These are phyloP conservation scores for Pyrocoelia pectoralis DNA, from an alignment of 2,888 invertebrate species.

Conservation along the genomic window DNA sequence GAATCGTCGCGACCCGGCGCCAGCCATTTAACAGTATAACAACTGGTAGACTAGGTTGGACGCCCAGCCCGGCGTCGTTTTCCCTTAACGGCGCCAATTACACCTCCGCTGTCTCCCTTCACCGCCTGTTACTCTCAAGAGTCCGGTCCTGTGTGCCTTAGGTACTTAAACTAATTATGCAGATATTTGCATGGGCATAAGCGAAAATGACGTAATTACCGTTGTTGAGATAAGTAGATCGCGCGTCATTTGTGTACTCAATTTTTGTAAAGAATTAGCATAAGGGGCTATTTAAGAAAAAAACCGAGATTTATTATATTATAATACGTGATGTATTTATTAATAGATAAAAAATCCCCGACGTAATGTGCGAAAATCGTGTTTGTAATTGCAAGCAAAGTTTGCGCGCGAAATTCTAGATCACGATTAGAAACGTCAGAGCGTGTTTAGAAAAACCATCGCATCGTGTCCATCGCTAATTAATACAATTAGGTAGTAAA, in stretches of 20 bases:
- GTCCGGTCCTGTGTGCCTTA: background rate
- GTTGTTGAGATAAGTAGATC: background rate
- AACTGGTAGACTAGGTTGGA: constrained; percentile 43
- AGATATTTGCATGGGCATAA: background rate
- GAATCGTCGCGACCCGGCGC: constrained; percentile 46
- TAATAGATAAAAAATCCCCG: background rate
- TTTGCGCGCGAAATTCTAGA: background rate
- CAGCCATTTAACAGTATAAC: constrained; percentile 45
- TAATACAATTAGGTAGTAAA: constrained; percentile 1
- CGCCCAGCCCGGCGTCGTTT: constrained; percentile 43
- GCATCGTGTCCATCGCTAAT: background rate
- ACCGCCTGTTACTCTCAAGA: background rate
- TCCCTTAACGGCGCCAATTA: constrained; percentile 34
- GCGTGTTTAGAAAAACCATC: background rate
- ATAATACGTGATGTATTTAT: background rate
- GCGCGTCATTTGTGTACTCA: background rate
- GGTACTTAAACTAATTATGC: background rate
- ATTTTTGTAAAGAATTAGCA: background rate
- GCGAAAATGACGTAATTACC: constrained; percentile 2
- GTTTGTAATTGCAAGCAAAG: too few species aligned
- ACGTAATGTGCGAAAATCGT: background rate
- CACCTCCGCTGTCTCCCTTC: background rate
- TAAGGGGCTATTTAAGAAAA: background rate
- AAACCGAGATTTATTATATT: background rate
- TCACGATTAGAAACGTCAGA: background rate